Evolutionary conservation across 2,797 vertebrate genomes (phyloP).

Genomic region (Lophius americanus): DNA sequence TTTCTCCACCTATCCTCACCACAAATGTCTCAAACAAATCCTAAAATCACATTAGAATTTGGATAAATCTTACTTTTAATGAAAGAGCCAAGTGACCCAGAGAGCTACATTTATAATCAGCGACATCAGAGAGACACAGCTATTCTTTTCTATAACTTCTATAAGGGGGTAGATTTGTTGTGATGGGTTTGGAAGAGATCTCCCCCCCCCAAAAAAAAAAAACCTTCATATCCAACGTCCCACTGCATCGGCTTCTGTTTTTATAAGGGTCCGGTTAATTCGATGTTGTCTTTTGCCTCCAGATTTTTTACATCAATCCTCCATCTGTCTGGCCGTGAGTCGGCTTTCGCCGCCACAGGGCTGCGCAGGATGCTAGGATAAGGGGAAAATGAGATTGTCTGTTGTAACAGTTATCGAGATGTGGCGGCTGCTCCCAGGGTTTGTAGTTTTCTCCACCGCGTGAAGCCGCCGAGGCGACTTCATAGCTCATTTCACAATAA

Average conservation of each 20-base stretch:
- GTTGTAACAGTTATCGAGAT: constrained; percentile 11
- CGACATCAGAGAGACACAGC: not conserved
- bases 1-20: no score
- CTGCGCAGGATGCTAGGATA: constrained; percentile 36
- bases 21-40: not conserved
- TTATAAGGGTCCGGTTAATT: constrained; percentile 27
- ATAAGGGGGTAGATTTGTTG: not conserved
- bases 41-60: not conserved
- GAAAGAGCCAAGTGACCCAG: not conserved
- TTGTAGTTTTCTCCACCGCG: not conserved
- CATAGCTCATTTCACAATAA: constrained; percentile 20
- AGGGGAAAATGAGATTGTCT: constrained; percentile 42
- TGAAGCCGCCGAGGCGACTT: constrained; percentile 10
- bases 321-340: constrained; percentile 31
- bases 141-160: not conserved
- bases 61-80: not conserved
- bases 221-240: not conserved
- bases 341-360: constrained; percentile 29
- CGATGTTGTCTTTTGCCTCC: constrained; percentile 25
- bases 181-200: no score
- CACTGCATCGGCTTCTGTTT: constrained; percentile 21
- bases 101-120: not conserved
- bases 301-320: constrained; percentile 22
- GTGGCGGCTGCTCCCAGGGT: constrained; percentile 3
- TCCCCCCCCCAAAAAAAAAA: not conserved